Evolutionary conservation across 2,113 vertebrate genomes (phyloP).

Genomic region (human (Homo sapiens)): GRCh38 chr15:83611501-83612000

Average conservation of each 20-base stretch:
- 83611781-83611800: accelerated
- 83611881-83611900: background rate
- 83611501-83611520: background rate
- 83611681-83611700: accelerated
- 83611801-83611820: too few species aligned
- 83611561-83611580: accelerated
- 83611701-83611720: accelerated
- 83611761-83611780: accelerated
- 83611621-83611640: accelerated
- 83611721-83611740: background rate
- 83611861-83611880: background rate
- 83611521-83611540: background rate
- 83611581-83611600: background rate
- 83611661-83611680: background rate
- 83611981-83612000: slow-evolving; percentile 71
- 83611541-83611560: accelerated
- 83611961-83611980: slow-evolving; percentile 25
- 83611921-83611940: background rate
- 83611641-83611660: too few species aligned
- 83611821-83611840: accelerated
- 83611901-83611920: background rate
- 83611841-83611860: background rate
- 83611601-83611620: accelerated
- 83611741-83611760: background rate
- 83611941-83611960: background rate